Evolutionary conservation across 2,797 vertebrate species (phyloP).

Genomic region (Alfaro cultratus): DNA sequence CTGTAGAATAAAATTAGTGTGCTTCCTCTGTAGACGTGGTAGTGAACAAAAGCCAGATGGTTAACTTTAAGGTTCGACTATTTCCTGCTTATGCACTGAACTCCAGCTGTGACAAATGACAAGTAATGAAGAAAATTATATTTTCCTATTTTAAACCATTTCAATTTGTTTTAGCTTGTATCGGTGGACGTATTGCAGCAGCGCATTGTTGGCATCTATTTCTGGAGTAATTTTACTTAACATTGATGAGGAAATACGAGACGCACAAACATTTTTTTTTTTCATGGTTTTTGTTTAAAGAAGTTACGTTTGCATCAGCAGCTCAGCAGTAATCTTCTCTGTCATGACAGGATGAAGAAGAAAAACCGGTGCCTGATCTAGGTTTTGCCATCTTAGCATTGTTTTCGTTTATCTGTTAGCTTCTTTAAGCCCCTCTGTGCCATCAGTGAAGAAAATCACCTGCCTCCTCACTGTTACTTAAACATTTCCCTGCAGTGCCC

Average conservation of each 20-base stretch:
- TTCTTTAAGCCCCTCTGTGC: slow-evolving; percentile 18
- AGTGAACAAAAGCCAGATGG: slow-evolving; percentile 15
- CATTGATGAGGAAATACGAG: background rate
- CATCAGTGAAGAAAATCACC: slow-evolving; percentile 38
- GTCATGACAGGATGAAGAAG: background rate
- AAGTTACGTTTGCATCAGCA: background rate
- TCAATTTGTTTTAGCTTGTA: slow-evolving; percentile 1
- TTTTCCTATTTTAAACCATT: background rate
- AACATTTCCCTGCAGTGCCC: slow-evolving; percentile 29
- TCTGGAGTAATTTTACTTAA: background rate
- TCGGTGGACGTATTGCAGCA: background rate
- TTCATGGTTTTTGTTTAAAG: background rate
- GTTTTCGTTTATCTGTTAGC: background rate
- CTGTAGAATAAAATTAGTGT: background rate
- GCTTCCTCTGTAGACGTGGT: slow-evolving; percentile 23
- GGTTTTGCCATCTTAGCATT: slow-evolving; percentile 18
- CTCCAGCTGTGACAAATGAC: background rate
- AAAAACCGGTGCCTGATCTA: slow-evolving; percentile 30
- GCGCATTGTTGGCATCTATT: background rate
- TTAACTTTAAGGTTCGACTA: background rate
- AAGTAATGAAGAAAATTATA: background rate
- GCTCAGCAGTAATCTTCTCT: background rate
- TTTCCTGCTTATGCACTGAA: slow-evolving; percentile 13
- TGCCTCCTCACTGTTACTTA: background rate
- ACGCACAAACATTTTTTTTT: background rate